phyloP scores from a whole-genome alignment of 2,888 invertebrate genomes.

The Rhagonycha lutea region DNA sequence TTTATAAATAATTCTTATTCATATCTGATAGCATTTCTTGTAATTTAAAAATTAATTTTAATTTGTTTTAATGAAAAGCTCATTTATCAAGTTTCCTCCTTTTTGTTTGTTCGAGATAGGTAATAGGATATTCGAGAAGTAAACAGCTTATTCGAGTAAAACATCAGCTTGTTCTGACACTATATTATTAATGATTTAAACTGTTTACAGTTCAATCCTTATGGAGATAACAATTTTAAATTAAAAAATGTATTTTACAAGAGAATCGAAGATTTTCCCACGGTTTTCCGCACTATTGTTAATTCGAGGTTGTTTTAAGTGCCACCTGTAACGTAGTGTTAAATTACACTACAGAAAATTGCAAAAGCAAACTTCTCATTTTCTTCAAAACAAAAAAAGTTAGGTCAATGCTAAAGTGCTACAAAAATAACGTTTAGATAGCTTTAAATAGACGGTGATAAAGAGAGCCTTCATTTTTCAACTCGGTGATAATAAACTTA shows the following conservation, averaged over 20 bases:
- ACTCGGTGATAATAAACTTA: not conserved
- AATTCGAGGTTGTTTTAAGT: not conserved
- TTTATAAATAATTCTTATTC: not conserved
- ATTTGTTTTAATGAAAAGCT: not conserved
- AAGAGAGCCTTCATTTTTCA: not conserved
- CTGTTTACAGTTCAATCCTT: not conserved
- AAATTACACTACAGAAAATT: not conserved
- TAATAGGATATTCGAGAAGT: slow-evolving; percentile 5
- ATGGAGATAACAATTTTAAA: not conserved
- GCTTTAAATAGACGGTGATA: not conserved
- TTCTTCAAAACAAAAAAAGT: not conserved
- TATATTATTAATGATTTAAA: slow-evolving; percentile 13
- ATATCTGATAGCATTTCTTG: not conserved
- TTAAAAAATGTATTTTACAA: not conserved
- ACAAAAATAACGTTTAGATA: not conserved
- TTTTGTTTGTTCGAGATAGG: slow-evolving; percentile 3
- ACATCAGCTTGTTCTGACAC: slow-evolving; percentile 15
- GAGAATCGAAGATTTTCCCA: not conserved
- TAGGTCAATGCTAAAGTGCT: not conserved
- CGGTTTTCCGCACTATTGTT: not conserved
- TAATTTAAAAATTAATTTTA: not conserved
- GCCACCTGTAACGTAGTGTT: not conserved
- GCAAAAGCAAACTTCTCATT: not conserved
- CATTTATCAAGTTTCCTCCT: not conserved
- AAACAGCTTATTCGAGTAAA: slow-evolving; percentile 15